Percentiles rank a stretch among this genome's conserved stretches.
These are phyloP conservation scores for Ochlodes sylvanus DNA, from an alignment of 2,888 invertebrate genomes.

Conservation along the genomic window DNA sequence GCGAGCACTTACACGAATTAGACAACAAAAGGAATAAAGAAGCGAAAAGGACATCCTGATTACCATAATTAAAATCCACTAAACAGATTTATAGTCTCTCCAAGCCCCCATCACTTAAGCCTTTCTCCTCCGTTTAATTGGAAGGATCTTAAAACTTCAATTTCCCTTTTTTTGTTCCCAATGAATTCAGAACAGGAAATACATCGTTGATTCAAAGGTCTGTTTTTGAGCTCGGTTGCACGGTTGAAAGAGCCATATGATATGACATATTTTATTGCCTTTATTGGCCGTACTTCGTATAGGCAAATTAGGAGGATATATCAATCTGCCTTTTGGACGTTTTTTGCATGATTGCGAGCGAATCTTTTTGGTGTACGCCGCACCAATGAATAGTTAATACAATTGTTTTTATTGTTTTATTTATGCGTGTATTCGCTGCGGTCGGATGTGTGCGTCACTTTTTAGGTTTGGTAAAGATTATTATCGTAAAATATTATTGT, in stretches of 20 bases:
- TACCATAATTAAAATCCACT: conserved; percentile 63
- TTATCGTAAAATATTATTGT: conserved; percentile 25
- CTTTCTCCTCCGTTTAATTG: conserved; percentile 73
- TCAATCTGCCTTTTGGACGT: conserved; percentile 66
- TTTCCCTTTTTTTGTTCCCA: conserved; percentile 68
- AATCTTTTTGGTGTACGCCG: conserved; percentile 47
- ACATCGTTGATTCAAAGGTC: conserved; percentile 69
- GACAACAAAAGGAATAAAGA: conserved; percentile 55
- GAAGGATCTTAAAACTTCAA: conserved; percentile 69
- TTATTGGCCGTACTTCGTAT: conserved; percentile 52
- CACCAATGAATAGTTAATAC: conserved; percentile 39
- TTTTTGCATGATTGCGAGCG: conserved; percentile 67
- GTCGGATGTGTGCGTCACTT: conserved; percentile 39
- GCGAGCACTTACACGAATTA: conserved; percentile 52
- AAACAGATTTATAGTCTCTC: conserved; percentile 64
- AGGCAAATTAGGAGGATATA: conserved; percentile 84
- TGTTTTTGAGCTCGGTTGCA: conserved; percentile 75
- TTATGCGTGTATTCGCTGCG: conserved; percentile 18
- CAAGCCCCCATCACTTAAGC: conserved; percentile 73
- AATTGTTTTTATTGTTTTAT: conserved; percentile 26
- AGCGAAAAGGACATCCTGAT: conserved; percentile 61
- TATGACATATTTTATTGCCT: conserved; percentile 81
- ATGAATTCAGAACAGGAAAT: conserved; percentile 72
- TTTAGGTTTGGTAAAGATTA: conserved; percentile 31
- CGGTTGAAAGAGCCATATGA: conserved; percentile 71